Evolutionary conservation across 2,113 vertebrate genomes (phyloP), one percentile per base, ranked within the genome.

Genomic region (Nerophis lumbriciformis): DNA sequence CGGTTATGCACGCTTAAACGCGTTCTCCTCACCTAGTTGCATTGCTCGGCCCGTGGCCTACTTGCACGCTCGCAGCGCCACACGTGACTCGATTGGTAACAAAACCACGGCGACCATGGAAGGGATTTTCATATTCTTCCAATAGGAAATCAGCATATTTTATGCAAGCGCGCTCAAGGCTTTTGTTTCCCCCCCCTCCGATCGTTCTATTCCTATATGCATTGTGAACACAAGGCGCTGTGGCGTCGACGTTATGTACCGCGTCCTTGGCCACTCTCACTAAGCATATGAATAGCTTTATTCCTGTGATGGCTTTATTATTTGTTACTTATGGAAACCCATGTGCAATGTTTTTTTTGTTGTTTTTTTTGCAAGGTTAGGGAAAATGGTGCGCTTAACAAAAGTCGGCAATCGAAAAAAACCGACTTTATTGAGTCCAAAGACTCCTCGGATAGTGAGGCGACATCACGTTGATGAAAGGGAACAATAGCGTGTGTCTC

Each of bases 111-210:
- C 59, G 79, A 85, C 87, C 59, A 48, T 61, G 53, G 70, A 76
- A 75, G 75, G 70, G 75, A 65, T 81, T 85, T 86, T 86, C 65
- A 87, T 84, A 87, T 89, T 89, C 87, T 86, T 71, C 81, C 73
- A 82, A 51, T 50, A 70, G 72, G 67, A 81, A 85, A 86, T 88
- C 79, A 83, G 85, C 85, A 83, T 85, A 84, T 89, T 90, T 88
- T 75, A 78, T 71, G 61, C 69, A 66, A 72, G 63, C 51, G 39
- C 65, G 61, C 59, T 61, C 15, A 12, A 54, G 48, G 19, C 69
- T 78, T 75, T 72, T 60, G 28, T 28, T 28, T 28, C 28, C 28
- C 28, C 28, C 28, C 28, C 28, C 28, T 69, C 60, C 67, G 56
- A 70, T 55, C 75, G 60, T 42, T 59, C 58, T 68, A 59, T 60